phyloP scores from a whole-genome alignment of 1,140 invertebrate genomes.

The Ctenoplectra terminalis region DNA sequence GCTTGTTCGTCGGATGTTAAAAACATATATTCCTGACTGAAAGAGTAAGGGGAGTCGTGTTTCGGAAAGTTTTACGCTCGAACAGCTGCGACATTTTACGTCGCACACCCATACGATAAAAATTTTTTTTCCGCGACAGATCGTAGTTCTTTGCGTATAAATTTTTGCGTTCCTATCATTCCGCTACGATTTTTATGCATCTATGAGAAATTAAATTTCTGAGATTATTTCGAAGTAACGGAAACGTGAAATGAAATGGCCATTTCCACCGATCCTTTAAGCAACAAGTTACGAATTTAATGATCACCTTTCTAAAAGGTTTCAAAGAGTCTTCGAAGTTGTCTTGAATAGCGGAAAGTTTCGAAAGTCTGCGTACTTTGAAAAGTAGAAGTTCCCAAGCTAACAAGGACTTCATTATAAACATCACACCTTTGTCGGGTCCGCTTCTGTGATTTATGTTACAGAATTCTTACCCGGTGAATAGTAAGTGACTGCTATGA shows the following conservation, averaged over 20 bases:
- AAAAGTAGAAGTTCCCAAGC: constrained; percentile 22
- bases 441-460: background rate
- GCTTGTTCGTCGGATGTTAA: background rate
- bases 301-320: constrained; percentile 39
- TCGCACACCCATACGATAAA: background rate
- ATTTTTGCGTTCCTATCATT: background rate
- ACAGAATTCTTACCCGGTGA: background rate
- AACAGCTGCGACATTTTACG: too few species aligned
- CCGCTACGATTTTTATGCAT: too few species aligned
- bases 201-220: background rate
- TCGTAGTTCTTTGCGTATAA: too few species aligned
- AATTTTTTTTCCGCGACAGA: too few species aligned
- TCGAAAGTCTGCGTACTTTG: background rate
- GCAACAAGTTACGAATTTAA: constrained; percentile 45
- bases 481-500: background rate
- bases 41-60: background rate
- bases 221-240: background rate
- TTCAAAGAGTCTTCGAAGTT: background rate
- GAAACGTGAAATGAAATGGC: background rate
- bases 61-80: background rate
- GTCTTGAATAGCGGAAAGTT: constrained; percentile 7
- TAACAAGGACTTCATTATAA: constrained; percentile 25
- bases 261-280: background rate
- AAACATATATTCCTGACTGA: background rate
- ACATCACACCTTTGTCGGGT: constrained; percentile 23